Evolutionary conservation across 2,113 vertebrate species (phyloP).

Genomic region (Protobothrops mucrosquamatus): DNA sequence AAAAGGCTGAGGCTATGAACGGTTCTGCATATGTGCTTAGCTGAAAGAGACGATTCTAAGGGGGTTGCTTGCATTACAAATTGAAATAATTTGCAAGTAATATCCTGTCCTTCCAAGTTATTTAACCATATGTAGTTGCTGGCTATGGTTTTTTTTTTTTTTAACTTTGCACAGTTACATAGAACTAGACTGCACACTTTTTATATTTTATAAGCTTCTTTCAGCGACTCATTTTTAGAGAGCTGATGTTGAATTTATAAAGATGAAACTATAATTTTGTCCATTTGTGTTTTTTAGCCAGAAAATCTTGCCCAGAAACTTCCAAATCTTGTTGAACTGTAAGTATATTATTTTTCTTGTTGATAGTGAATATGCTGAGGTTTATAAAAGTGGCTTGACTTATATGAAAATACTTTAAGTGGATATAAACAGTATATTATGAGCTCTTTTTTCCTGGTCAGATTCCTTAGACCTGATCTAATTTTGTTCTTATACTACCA

Average conservation of each 20-base stretch:
- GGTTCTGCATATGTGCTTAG: not conserved
- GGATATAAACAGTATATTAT: not conserved
- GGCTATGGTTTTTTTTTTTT: not conserved
- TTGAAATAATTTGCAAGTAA: not conserved
- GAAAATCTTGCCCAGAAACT: slow-evolving; percentile 97
- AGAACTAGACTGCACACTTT: not conserved
- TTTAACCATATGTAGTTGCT: not conserved
- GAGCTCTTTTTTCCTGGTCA: not conserved
- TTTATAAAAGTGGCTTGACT: not conserved
- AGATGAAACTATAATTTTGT: slow-evolving; percentile 51
- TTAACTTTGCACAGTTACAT: not conserved
- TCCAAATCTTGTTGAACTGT: slow-evolving; percentile 97
- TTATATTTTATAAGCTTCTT: not conserved
- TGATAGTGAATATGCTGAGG: slow-evolving; percentile 10
- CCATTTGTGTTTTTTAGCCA: slow-evolving; percentile 82
- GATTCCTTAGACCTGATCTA: not conserved
- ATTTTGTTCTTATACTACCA: not conserved
- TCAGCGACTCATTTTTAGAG: not conserved
- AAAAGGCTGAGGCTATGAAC: fast-evolving
- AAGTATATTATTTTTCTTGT: slow-evolving; percentile 71
- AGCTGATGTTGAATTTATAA: no score
- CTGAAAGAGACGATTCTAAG: not conserved
- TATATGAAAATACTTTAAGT: not conserved
- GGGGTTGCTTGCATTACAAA: not conserved
- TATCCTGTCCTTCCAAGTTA: not conserved